These are phyloP conservation scores for Probaryconus sp. DNA, from an alignment of 1,140 invertebrate species.

Conservation along the genomic window DNA sequence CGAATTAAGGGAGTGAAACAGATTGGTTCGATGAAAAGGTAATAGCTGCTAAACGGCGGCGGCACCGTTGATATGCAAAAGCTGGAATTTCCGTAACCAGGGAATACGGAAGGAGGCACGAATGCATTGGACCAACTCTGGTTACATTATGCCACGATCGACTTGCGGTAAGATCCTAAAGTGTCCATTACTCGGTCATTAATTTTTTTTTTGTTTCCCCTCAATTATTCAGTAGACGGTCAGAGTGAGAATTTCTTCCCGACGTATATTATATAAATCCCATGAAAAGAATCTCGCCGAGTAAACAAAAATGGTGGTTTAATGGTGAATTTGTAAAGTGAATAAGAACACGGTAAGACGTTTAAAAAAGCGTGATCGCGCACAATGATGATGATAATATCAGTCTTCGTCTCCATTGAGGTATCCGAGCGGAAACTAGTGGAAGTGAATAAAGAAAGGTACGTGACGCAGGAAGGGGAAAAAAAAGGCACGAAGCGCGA, in stretches of 20 bases:
- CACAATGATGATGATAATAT: constrained; percentile 39
- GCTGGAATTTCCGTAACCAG: constrained; percentile 50
- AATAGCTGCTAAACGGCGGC: constrained; percentile 62
- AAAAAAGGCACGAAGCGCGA: constrained; percentile 20
- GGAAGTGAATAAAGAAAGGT: constrained; percentile 28
- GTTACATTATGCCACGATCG: background rate
- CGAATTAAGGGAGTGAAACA: constrained; percentile 31
- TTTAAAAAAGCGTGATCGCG: constrained; percentile 12
- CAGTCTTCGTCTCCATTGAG: constrained; percentile 19
- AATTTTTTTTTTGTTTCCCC: no score
- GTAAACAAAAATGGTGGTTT: no score
- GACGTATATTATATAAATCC: no score
- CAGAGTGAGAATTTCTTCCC: no score
- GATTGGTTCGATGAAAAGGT: constrained; percentile 39
- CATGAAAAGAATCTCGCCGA: no score
- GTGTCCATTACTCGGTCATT: no score
- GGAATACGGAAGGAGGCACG: constrained; percentile 13
- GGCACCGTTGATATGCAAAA: constrained; percentile 66
- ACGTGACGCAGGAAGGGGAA: constrained; percentile 26
- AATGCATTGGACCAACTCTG: constrained; percentile 12
- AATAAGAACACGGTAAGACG: constrained; percentile 4
- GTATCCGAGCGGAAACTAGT: constrained; percentile 17
- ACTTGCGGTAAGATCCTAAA: constrained; percentile 1
- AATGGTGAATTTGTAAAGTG: background rate
- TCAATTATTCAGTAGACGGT: no score